Percentiles rank a stretch among this genome's conserved stretches.
Evolutionary conservation across 2,888 invertebrate genomes (phyloP).

Genomic region (Eutolmus rufibarbis): DNA sequence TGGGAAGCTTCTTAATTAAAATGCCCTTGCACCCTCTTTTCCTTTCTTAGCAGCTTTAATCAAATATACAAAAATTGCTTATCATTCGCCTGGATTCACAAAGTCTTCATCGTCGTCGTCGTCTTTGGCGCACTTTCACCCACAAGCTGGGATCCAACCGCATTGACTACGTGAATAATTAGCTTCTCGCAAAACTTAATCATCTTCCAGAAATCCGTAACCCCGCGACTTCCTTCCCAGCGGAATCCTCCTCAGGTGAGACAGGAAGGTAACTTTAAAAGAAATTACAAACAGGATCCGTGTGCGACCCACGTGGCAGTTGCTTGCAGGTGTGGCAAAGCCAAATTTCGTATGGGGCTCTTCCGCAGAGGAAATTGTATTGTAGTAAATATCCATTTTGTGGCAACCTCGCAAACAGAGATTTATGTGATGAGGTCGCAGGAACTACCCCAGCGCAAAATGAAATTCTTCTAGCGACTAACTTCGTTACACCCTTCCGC

Average conservation of each 20-base stretch:
- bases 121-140: background rate
- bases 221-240: background rate
- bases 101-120: background rate
- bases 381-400: constrained; percentile 7
- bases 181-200: background rate
- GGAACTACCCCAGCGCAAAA: background rate
- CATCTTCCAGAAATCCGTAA: background rate
- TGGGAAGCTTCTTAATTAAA: background rate
- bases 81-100: background rate
- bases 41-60: background rate
- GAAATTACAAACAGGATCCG: background rate
- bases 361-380: background rate
- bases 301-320: background rate
- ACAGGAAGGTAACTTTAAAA: background rate
- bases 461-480: background rate
- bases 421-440: background rate
- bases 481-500: background rate
- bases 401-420: background rate
- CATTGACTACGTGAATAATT: background rate
- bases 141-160: background rate
- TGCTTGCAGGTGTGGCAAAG: background rate
- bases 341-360: background rate
- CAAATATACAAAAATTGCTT: background rate
- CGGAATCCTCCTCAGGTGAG: background rate
- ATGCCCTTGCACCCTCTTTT: background rate